phyloP scores from a whole-genome alignment of 2,113 vertebrate species.

The Clarias magur region DNA sequence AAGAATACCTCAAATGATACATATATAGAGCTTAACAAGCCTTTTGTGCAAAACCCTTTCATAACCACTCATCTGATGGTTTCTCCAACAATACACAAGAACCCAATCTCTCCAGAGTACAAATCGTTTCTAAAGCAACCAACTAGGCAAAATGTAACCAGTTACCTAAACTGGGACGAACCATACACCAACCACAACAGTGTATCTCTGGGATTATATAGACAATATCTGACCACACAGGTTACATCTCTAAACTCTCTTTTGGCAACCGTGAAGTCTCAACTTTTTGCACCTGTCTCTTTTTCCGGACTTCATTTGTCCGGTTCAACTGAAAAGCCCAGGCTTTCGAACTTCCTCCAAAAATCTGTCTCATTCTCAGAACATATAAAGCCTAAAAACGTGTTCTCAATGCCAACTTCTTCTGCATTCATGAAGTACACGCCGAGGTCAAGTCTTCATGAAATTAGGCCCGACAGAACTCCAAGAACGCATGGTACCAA shows the following conservation, averaged over 20 bases:
- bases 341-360: not conserved
- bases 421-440: not conserved
- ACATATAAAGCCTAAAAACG: not conserved
- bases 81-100: not conserved
- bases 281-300: not conserved
- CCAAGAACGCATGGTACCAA: not conserved
- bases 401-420: not conserved
- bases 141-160: not conserved
- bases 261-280: not conserved
- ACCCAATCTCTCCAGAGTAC: not conserved
- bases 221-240: constrained; percentile 5
- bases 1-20: not conserved
- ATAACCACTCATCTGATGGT: not conserved
- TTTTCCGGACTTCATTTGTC: not conserved
- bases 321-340: not conserved
- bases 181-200: not conserved
- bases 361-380: not conserved
- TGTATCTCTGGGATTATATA: not conserved
- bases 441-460: not conserved
- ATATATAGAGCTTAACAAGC: not conserved
- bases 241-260: not conserved
- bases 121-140: not conserved
- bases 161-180: not conserved
- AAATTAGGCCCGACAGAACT: not conserved
- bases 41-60: not conserved